Evolutionary conservation across 1,140 invertebrate species (phyloP), one percentile per base, ranked within the genome.

Genomic region (Dinothrombium tinctorium): DNA sequence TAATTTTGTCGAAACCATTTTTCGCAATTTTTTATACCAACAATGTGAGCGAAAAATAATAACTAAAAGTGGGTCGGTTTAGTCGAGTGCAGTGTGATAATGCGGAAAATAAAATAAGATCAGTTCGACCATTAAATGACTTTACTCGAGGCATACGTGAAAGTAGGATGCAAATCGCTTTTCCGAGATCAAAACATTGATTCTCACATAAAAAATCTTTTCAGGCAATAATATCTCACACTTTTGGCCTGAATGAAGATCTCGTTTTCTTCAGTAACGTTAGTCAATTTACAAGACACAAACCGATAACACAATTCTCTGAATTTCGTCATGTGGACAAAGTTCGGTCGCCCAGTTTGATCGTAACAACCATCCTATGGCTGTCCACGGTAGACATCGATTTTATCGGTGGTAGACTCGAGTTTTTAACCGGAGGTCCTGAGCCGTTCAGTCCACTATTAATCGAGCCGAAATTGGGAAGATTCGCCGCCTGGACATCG

Each of bases 401-500:
- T 21, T 38, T 38, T 15, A 24, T 22, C 9, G 37, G 37, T 25
- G 37, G 37, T 12, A n/a, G 20, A 2, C 24, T 24, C 26, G 37
- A 38, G 8, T 38, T 38, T 38, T 19, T 38, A 2, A 38, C 15
- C 26, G 37, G 37, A 24, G 37, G 37, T 25, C 37, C 37, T 14
- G 37, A 38, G n/a, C 37, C 37, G n/a, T 38, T 3, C 14, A 19
- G 23, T 25, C 37, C 37, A 1, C 14, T 38, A 12, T 15, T 26
- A 15, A 38, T 38, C 26, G 37, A 38, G 17, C 37, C 37, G 2
- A 38, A 38, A 38, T 7, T 26, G 4, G 37, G 37, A 12, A 7
- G 37, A 25, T 38, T 38, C 19, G 37, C 37, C 17, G 37, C 37
- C 11, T 38, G 37, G 37, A 38, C 37, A 23, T 38, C 37, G 8